Base-by-base conservation (phyloP, 2,888 invertebrate genomes). In the Caenorhabditis sinica region DNA sequence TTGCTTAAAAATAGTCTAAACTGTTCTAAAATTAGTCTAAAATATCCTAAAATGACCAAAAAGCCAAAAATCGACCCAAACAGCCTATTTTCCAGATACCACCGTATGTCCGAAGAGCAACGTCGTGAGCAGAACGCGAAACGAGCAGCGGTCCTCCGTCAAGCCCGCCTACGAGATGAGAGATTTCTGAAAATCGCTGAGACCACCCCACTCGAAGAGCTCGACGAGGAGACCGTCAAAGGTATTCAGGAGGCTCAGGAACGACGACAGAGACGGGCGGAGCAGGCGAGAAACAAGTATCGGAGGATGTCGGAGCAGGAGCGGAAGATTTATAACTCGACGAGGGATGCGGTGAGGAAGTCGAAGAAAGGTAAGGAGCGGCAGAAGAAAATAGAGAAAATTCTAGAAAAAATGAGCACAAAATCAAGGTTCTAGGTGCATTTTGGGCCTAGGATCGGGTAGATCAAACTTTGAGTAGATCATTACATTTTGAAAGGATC, bases 261-360 rank as follows among this genome's bases (percentile, higher is more conserved):
- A 23, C 53, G 89, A 36, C 43, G 89, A 40, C 49, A 40, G 15
- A 71, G 73, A 51, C 28, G 88, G 30, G 89, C 89, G 1, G 86
- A 86, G 58, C 87, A 88, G 60, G 89, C 89, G 9, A 53, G 89
- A 53, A 71, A 58, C 13, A 89, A 89, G 61, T 89, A 89, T 71
- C 83, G 86, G 58, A 68, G 85, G 33, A 89, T 89, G 89, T 83
- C 71, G 58, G 77, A 82, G 51, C 86, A 87, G 36, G 86, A 88
- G 53, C 30, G 83, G 33, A 60, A 82, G 8, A 79, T 83, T 69
- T 89, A 86, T 66, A 89, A 89, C 63, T 85, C 88, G 56, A 76
- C 81, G 82, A 74, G 89, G 30, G 89, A 89, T 51, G 86, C 86
- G 11, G 86, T 86, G 25, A 43, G 89, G 23, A 58, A 82, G 25